Base-by-base conservation (phyloP, 2,113 vertebrate genomes). In the Pardalotus punctatus region DNA sequence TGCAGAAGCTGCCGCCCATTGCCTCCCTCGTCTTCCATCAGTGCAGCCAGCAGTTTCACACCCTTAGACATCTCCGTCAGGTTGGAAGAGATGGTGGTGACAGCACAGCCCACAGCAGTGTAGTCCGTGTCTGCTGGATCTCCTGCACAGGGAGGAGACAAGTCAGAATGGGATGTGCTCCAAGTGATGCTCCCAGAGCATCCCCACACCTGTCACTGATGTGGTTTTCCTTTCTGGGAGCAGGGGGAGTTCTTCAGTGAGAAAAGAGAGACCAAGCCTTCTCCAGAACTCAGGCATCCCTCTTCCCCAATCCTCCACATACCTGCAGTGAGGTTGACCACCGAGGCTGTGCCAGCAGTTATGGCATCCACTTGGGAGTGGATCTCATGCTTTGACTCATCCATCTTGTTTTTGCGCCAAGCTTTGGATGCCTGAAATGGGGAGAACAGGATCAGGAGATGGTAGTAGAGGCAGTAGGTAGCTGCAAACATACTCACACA, bases 31-130 rank as follows among this genome's bases (percentile, higher is more conserved):
- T 99, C 99, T 81, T 99, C 99, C 98, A 99, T 99, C 54, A 99
- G 98, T 0, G 99, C 99, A 0, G 99, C 99, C 93, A 99, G 97
- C 70, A 99, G 98, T 76, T 99, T 99, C 27, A 99, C 99, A 0
- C 99, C 99, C 61, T 99, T 99, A 23, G 99, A 99, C 99, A 99
- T 99, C 98, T 99, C 99, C 4, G 99, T 99, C 95, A 99, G 97
- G 97, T 99, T 99, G 95, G 99, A 99, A 91, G 99, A 99, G 97
- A 99, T 99, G 24, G 99, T 99, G 91, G 99, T 99, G 57, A 99
- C 99, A 0, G 99, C 99, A 0, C 99, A 99, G 96, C 99, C 99
- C 94, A 99, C 99, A 0, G 99, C 99, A 0, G 99, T 99, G 94
- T 99, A 99, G 97, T 99, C 99, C 0, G 99, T 99, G 97, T 99